Conservation (phyloP, 2,797 vertebrate genomes). For the Salarias fasciatus region DNA sequence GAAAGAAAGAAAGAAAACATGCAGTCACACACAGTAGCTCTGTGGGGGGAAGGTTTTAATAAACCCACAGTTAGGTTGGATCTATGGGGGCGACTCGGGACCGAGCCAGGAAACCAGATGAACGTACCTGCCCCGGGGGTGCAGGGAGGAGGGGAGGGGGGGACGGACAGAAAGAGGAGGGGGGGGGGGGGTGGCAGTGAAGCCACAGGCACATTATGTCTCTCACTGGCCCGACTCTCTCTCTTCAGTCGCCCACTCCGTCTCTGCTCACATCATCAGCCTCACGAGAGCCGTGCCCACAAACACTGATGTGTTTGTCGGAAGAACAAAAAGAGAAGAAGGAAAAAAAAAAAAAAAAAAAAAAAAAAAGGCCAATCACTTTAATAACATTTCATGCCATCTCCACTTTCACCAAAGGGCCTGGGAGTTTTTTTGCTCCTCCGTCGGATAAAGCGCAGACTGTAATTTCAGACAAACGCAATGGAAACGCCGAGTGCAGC, state of each 20-base stretch:
- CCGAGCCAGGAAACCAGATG: conserved; percentile 77
- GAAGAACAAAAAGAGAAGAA: conserved; percentile 5
- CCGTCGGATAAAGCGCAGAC: conserved; percentile 57
- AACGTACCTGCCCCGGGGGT: conserved; percentile 74
- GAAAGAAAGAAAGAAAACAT: conserved; percentile 37
- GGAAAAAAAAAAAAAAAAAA: neutral
- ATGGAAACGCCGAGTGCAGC: conserved; percentile 73
- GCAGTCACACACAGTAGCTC: conserved; percentile 65
- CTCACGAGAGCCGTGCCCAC: conserved; percentile 52
- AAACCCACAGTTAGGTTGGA: conserved; percentile 75
- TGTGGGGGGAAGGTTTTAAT: conserved; percentile 76
- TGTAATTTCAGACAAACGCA: conserved; percentile 76
- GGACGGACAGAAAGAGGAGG: neutral
- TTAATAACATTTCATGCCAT: conserved; percentile 81
- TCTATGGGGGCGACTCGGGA: conserved; percentile 74
- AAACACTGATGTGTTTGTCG: conserved; percentile 72
- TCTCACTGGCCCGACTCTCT: conserved; percentile 63
- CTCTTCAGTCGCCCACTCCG: conserved; percentile 58
- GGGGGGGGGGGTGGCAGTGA: conserved; percentile 8
- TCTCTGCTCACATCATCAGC: conserved; percentile 63
- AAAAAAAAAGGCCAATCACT: conserved; percentile 72
- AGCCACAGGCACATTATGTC: conserved; percentile 72
- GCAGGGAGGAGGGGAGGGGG: conserved; percentile 9
- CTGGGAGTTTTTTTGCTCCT: conserved; percentile 56
- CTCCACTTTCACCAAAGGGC: conserved; percentile 71